These are phyloP conservation scores for Thymallus thymallus DNA, from an alignment of 2,113 vertebrate genomes.

Conservation along the genomic window DNA sequence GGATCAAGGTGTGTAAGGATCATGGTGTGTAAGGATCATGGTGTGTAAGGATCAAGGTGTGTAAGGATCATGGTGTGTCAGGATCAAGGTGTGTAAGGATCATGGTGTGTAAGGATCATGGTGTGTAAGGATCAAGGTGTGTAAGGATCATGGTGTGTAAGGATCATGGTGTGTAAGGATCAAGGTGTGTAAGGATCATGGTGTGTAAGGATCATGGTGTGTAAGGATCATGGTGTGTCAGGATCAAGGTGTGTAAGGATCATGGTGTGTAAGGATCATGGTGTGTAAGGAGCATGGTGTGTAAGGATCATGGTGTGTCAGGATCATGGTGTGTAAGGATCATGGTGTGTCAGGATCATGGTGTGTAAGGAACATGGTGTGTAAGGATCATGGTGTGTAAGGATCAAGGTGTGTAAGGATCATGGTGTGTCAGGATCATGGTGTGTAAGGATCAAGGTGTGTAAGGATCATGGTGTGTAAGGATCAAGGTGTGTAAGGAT, in stretches of 20 bases:
- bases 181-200: background rate
- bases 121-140: conserved; percentile 14
- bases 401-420: background rate
- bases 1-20: too few species aligned
- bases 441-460: background rate
- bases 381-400: background rate
- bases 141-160: background rate
- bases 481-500: background rate
- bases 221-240: background rate
- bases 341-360: background rate
- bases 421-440: background rate
- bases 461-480: background rate
- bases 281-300: background rate
- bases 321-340: background rate
- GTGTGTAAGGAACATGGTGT: background rate
- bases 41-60: conserved; percentile 8
- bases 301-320: background rate
- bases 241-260: background rate
- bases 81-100: conserved; percentile 16
- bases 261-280: background rate
- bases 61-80: too few species aligned
- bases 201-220: background rate
- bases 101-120: too few species aligned
- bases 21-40: too few species aligned
- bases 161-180: background rate